Percentiles rank a stretch among this genome's conserved stretches.
Evolutionary conservation across 2,113 vertebrate species (phyloP).

Genomic region (Seriola aureovittata): DNA sequence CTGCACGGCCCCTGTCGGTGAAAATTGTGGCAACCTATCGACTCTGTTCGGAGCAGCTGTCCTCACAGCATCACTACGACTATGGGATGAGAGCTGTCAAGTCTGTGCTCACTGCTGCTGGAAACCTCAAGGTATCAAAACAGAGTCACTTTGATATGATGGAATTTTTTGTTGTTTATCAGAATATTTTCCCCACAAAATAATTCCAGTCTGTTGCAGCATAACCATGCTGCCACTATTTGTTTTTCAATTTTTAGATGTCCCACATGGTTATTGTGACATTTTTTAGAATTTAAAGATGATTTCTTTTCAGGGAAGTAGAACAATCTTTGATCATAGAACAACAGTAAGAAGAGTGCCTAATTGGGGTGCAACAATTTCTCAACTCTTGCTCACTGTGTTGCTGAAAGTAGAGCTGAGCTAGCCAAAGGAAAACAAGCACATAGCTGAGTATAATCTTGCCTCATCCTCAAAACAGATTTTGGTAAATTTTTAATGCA

Average conservation of each 20-base stretch:
- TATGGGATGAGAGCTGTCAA: conserved; percentile 95
- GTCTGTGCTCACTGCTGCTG: conserved; percentile 92
- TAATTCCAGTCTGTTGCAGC: neutral
- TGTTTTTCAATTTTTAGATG: neutral
- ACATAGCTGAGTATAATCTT: conserved; percentile 6
- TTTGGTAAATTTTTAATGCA: conserved; percentile 8
- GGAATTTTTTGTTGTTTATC: neutral
- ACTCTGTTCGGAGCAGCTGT: conserved; percentile 91
- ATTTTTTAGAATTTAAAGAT: neutral
- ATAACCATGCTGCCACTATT: neutral
- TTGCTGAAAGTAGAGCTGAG: neutral
- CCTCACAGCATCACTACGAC: conserved; percentile 93
- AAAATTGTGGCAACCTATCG: conserved; percentile 94
- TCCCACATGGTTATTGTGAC: neutral
- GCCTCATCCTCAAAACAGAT: conserved; percentile 1
- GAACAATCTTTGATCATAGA: neutral
- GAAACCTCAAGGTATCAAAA: conserved; percentile 90
- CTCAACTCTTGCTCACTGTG: conserved; percentile 10
- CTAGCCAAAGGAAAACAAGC: conserved; percentile 22
- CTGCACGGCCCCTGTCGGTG: conserved; percentile 89
- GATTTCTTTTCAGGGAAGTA: neutral
- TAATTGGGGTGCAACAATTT: neutral
- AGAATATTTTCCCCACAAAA: neutral
- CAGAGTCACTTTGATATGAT: neutral
- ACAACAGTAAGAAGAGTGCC: neutral